A percentile compares a stretch with the other conserved stretches of the same genome.
These are phyloP conservation scores for Diploscapter pachys DNA, from an alignment of 1,140 invertebrate species.

Conservation along the genomic window DNA sequence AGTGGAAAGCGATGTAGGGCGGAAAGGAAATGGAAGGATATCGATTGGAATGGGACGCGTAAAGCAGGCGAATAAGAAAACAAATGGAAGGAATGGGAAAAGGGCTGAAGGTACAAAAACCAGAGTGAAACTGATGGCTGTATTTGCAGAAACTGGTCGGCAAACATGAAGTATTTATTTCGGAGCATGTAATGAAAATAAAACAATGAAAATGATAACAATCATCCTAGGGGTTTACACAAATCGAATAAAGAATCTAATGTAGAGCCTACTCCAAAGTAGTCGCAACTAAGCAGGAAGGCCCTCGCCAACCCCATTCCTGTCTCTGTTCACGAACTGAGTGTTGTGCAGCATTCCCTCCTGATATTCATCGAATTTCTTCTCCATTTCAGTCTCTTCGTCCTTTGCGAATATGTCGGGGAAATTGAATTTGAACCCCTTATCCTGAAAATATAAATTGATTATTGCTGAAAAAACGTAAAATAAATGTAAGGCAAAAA, in stretches of 20 bases:
- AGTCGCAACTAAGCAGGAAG: constrained; percentile 5
- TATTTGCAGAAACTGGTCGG: neutral
- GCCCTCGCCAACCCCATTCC: constrained; percentile 19
- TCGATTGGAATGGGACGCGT: no score
- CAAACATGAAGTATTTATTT: neutral
- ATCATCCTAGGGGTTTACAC: neutral
- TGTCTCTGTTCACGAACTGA: constrained; percentile 15
- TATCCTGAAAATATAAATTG: neutral
- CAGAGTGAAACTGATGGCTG: neutral
- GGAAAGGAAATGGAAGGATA: no score
- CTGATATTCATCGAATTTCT: constrained; percentile 16
- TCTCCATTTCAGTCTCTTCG: constrained; percentile 12
- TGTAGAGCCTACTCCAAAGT: constrained; percentile 1
- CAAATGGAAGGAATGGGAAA: no score
- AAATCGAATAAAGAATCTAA: constrained; percentile 11
- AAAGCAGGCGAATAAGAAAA: no score
- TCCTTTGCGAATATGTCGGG: constrained; percentile 18
- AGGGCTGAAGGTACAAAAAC: constrained; percentile 11
- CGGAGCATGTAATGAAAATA: neutral
- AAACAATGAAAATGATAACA: neutral
- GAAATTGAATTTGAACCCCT: constrained; percentile 14
- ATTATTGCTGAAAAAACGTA: no score
- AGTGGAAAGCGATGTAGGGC: no score
- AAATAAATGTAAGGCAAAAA: no score
- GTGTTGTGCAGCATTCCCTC: constrained; percentile 15